A percentile compares a stretch with the other conserved stretches of the same genome.
These are phyloP conservation scores for Euzetes globulus DNA, from an alignment of 2,888 invertebrate genomes.

Conservation along the genomic window DNA sequence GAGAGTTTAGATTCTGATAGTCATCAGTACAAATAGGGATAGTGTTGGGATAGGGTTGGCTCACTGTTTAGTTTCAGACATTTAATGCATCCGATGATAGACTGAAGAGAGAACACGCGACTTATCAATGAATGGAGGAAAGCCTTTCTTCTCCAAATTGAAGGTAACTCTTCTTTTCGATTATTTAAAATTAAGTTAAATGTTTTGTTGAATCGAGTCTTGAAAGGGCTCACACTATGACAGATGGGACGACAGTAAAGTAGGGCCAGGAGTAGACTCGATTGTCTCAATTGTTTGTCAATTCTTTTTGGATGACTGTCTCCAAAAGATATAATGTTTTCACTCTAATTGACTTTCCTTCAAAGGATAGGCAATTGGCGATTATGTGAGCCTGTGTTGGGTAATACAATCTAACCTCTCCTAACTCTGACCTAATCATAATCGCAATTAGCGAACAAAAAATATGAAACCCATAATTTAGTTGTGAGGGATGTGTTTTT, in stretches of 20 bases:
- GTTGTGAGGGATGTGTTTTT: neutral
- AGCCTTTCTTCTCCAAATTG: neutral
- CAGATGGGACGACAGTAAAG: constrained; percentile 14
- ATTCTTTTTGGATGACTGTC: constrained; percentile 13
- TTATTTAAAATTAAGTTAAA: neutral
- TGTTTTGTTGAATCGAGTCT: neutral
- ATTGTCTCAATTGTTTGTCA: constrained; percentile 12
- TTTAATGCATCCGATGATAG: neutral
- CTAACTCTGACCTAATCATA: constrained; percentile 19
- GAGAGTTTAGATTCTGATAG: neutral
- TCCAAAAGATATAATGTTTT: neutral
- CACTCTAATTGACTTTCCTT: constrained; percentile 1
- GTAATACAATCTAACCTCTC: neutral
- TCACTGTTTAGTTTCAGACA: no score
- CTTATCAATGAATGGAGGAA: neutral
- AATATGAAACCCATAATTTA: constrained; percentile 22
- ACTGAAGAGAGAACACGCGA: constrained; percentile 21
- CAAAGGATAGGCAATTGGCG: neutral
- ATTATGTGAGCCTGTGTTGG: neutral
- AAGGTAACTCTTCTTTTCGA: neutral
- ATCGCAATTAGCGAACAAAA: constrained; percentile 19
- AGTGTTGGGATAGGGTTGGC: constrained; percentile 9
- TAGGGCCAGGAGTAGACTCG: neutral
- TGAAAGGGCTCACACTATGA: constrained; percentile 17
- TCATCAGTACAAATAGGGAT: neutral